Conservation (phyloP, 2,797 vertebrate genomes). For the Anableps anableps region DNA sequence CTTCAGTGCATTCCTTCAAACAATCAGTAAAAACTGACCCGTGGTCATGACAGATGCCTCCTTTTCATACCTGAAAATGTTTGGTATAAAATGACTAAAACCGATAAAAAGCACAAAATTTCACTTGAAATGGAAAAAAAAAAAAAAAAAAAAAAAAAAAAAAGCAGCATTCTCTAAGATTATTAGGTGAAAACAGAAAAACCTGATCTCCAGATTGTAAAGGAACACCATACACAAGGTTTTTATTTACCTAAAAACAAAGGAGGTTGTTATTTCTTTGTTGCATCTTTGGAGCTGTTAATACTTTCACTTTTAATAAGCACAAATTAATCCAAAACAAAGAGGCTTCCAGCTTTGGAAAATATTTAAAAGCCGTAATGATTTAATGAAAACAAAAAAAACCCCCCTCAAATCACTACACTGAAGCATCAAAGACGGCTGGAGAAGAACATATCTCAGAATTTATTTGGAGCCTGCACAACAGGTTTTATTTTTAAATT, state of each 20-base stretch:
- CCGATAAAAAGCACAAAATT: background rate
- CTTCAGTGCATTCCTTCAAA: background rate
- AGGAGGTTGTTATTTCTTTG: constrained; percentile 42
- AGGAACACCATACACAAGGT: constrained; percentile 51
- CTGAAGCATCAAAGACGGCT: constrained; percentile 70
- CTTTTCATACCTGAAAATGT: background rate
- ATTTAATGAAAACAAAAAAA: constrained; percentile 61
- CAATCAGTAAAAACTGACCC: background rate
- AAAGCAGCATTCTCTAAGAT: background rate
- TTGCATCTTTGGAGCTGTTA: constrained; percentile 38
- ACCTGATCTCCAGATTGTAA: constrained; percentile 43
- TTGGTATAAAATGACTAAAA: background rate
- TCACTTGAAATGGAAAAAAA: background rate
- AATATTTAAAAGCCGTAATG: constrained; percentile 64
- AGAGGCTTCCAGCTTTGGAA: constrained; percentile 54
- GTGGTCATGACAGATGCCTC: background rate
- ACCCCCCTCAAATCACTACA: constrained; percentile 55
- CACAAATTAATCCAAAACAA: constrained; percentile 71
- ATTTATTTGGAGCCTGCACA: constrained; percentile 73
- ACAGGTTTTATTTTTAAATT: constrained; percentile 54
- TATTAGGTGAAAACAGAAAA: constrained; percentile 30
- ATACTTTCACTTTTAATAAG: constrained; percentile 54
- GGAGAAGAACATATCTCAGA: constrained; percentile 71
- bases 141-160: background rate
- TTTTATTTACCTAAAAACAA: constrained; percentile 49